These are phyloP conservation scores for Dicrurus megarhynchus DNA, from an alignment of 2,113 vertebrate species.

Conservation along the genomic window DNA sequence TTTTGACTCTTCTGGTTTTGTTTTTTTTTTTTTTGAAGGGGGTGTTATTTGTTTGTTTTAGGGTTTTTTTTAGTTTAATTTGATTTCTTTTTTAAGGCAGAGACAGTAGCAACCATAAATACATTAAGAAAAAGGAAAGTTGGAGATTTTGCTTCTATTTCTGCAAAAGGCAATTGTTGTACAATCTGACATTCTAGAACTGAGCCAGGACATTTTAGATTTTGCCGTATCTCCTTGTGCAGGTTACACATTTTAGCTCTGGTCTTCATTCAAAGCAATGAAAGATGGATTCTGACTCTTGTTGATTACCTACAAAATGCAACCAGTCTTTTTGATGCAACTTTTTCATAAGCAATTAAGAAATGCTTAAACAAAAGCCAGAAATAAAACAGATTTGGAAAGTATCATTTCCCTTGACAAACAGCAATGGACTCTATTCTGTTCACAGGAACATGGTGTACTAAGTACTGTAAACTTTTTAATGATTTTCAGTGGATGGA, in stretches of 20 bases:
- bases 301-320: not conserved
- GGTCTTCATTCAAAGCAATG: not conserved
- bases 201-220: not conserved
- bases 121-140: not conserved
- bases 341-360: not conserved
- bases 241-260: not conserved
- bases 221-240: not conserved
- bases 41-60: not conserved
- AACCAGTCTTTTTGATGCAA: not conserved
- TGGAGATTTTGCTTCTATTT: not conserved
- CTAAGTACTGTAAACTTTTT: not conserved
- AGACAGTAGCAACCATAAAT: not conserved
- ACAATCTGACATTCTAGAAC: not conserved
- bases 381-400: not conserved
- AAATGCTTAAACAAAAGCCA: not conserved
- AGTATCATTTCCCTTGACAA: not conserved
- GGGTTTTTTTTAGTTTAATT: not conserved
- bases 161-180: not conserved
- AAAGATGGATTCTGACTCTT: not conserved
- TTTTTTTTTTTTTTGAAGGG: too few relatives aligned
- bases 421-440: not conserved
- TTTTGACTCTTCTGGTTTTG: not conserved
- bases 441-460: rapidly evolving
- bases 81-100: not conserved
- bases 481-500: not conserved